These are phyloP conservation scores for Hedychridium roseum DNA, from an alignment of 2,888 invertebrate genomes.

Conservation along the genomic window DNA sequence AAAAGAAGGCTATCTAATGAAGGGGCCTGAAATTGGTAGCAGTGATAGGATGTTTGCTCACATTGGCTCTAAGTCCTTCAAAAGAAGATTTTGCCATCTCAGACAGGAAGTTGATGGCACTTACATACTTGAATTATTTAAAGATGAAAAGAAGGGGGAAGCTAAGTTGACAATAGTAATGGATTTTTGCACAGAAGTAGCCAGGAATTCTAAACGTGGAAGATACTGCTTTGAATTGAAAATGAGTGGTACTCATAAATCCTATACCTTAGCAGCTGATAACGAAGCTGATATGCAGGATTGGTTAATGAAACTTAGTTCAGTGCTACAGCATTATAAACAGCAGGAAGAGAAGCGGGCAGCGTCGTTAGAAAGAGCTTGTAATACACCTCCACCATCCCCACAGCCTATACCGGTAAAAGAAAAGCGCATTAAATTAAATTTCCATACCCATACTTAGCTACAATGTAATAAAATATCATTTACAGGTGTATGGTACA, in stretches of 20 bases:
- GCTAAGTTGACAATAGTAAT: constrained; percentile 92
- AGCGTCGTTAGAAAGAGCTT: constrained; percentile 71
- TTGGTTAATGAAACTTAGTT: constrained; percentile 84
- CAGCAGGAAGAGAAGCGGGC: constrained; percentile 81
- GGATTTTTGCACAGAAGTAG: constrained; percentile 92
- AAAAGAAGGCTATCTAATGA: constrained; percentile 90
- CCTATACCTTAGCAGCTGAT: constrained; percentile 86
- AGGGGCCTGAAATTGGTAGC: constrained; percentile 89
- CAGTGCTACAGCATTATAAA: constrained; percentile 84
- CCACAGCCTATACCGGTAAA: constrained; percentile 68
- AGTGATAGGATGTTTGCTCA: constrained; percentile 91
- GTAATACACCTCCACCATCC: constrained; percentile 68
- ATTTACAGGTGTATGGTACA: constrained; percentile 74
- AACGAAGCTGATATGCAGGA: constrained; percentile 82
- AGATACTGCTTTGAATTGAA: constrained; percentile 87
- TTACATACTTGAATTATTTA: constrained; percentile 89
- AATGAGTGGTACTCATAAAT: constrained; percentile 86
- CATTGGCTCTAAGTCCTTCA: constrained; percentile 92
- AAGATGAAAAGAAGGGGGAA: constrained; percentile 91
- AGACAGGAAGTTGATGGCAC: constrained; percentile 91
- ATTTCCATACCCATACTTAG: neutral
- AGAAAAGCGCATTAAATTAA: neutral
- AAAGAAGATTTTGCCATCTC: constrained; percentile 88
- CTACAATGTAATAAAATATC: constrained; percentile 14
- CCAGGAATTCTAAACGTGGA: constrained; percentile 86